phyloP scores from a whole-genome alignment of 2,113 vertebrate species.

The Corvus cornix region DNA sequence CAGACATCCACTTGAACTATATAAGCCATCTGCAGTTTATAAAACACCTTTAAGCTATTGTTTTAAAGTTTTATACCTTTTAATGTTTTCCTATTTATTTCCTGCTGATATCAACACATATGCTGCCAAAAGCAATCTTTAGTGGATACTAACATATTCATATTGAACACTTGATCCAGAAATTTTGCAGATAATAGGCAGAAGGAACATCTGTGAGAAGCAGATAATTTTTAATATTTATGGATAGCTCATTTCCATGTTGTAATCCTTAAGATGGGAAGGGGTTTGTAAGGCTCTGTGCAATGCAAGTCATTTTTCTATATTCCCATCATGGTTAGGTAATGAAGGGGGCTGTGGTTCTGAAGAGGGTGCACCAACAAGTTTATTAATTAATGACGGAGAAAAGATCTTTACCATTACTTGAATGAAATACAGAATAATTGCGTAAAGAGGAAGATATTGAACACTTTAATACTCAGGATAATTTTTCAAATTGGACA shows the following conservation, averaged over 20 bases:
- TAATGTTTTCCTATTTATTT: constrained; percentile 77
- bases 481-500: background rate
- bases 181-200: constrained; percentile 72
- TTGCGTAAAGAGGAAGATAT: background rate
- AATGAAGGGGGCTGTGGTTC: background rate
- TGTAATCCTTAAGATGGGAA: constrained; percentile 54
- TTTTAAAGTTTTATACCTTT: constrained; percentile 78
- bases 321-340: constrained; percentile 28
- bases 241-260: constrained; percentile 63
- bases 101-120: constrained; percentile 75
- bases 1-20: constrained; percentile 58
- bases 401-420: background rate
- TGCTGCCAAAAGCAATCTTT: constrained; percentile 74
- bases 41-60: constrained; percentile 80
- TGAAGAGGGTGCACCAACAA: constrained; percentile 11
- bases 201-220: constrained; percentile 68
- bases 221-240: constrained; percentile 77
- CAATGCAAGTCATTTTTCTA: background rate
- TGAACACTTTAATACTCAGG: background rate
- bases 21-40: constrained; percentile 75
- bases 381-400: constrained; percentile 30
- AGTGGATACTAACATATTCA: constrained; percentile 71
- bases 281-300: background rate
- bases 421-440: background rate
- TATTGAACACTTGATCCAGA: constrained; percentile 69